phyloP scores from a whole-genome alignment of 2,797 vertebrate species.

The Girardinus metallicus region DNA sequence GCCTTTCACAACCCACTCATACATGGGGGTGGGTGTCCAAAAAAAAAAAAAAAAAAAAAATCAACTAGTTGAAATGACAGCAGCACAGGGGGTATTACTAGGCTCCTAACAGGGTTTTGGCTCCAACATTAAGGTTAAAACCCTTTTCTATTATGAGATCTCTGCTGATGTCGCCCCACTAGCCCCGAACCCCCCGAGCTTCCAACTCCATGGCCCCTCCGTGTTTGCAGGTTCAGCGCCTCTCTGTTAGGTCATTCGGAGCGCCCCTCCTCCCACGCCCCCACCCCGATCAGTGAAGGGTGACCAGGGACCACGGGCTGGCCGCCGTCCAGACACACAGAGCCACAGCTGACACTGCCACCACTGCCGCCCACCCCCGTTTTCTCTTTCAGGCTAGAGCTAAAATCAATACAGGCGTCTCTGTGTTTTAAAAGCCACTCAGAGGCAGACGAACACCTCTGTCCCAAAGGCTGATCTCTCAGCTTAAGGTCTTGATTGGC shows the following conservation, averaged over 20 bases:
- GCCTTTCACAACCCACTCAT: slow-evolving; percentile 44
- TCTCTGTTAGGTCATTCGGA: slow-evolving; percentile 82
- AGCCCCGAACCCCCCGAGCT: slow-evolving; percentile 67
- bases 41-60: slow-evolving; percentile 43
- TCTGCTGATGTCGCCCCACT: slow-evolving; percentile 77
- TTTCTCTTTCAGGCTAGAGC: slow-evolving; percentile 62
- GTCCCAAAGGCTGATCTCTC: slow-evolving; percentile 81
- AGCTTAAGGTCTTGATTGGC: slow-evolving; percentile 86
- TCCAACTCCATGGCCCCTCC: slow-evolving; percentile 74
- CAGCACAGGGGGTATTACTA: slow-evolving; percentile 80
- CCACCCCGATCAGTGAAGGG: slow-evolving; percentile 79
- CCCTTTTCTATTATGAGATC: slow-evolving; percentile 85
- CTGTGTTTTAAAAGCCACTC: slow-evolving; percentile 84
- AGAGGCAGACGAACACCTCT: slow-evolving; percentile 79
- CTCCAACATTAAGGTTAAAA: slow-evolving; percentile 87
- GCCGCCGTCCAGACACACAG: slow-evolving; percentile 72
- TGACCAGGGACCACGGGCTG: slow-evolving; percentile 73
- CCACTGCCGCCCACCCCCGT: slow-evolving; percentile 7
- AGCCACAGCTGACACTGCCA: slow-evolving; percentile 52
- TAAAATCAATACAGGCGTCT: slow-evolving; percentile 85
- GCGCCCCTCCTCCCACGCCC: slow-evolving; percentile 37
- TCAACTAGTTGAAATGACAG: slow-evolving; percentile 77
- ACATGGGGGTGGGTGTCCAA: background rate
- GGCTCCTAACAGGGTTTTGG: slow-evolving; percentile 85
- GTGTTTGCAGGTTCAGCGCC: slow-evolving; percentile 85